Base-by-base conservation (phyloP, 2,113 vertebrate genomes). In the Vulpes vulpes region DNA sequence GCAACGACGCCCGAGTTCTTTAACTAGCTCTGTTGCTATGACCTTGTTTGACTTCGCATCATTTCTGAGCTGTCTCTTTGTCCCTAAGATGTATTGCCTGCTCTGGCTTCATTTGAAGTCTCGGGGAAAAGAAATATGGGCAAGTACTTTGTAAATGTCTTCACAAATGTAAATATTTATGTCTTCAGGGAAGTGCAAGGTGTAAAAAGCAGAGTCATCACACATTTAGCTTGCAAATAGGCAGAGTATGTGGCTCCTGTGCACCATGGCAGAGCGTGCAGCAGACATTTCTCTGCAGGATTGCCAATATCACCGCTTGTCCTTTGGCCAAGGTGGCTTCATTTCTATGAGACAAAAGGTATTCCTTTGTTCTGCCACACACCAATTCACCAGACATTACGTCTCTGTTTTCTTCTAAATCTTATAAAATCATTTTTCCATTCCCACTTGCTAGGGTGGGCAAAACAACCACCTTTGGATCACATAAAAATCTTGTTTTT, bases 161-260 rank as follows among this genome's bases (percentile, higher is more conserved):
- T 91, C 89, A 53, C 38, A 91, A 87, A 74, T 92, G 94, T 93
- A 93, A 95, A 95, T 92, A 96, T 95, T 95, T 95, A 78, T 27
- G 51, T 93, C 86, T 93, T 25, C 38, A 59, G 86, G 92, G 80
- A 97, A 73, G 82, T 22, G 49, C 62, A 95, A 96, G 55, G 51
- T 96, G 55, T 85, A 89, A 86, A 83, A 96, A 76, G 43, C 80
- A 93, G 57, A 87, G 35, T 82, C 32, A 90, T 51, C 64, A 91
- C 78, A 91, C 82, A 51, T 62, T 73, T 57, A 80, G 71, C 74
- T 93, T 90, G 65, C 95, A 91, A 93, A 83, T 57, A 53, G 59
- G 71, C 38, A 38, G 30, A 43, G 74, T 32, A 20, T 19, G 6
- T 35, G n/a, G 35, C 67, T 85, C 30, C n/a, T 89, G 67, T 82